Evolutionary conservation across 2,888 invertebrate species (phyloP).

Genomic region (Theodoxus fluviatilis): DNA sequence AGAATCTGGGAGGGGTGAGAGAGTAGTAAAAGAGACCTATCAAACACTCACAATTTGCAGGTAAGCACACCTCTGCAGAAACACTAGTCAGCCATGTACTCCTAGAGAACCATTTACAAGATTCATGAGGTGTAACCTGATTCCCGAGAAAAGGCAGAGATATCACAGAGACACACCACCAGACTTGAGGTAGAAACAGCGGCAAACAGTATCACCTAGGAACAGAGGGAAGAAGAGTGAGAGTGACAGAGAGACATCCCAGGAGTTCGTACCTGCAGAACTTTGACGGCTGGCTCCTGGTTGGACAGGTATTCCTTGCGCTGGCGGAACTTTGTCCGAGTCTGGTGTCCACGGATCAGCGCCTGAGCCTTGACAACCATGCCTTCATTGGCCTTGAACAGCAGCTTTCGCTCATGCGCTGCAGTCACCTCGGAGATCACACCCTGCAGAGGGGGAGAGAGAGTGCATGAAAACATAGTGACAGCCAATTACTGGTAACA

Average conservation of each 20-base stretch:
- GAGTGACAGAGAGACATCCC: background rate
- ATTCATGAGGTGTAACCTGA: too few species aligned
- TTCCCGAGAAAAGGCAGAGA: too few species aligned
- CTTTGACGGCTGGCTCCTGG: conserved; percentile 57
- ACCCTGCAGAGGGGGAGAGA: conserved; percentile 51
- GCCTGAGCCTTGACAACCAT: conserved; percentile 72
- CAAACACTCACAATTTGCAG: too few species aligned
- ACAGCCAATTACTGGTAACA: too few species aligned
- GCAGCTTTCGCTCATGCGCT: conserved; percentile 56
- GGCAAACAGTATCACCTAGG: background rate
- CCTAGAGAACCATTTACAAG: too few species aligned
- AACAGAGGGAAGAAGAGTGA: background rate
- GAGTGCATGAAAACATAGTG: too few species aligned
- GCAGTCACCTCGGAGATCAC: conserved; percentile 58
- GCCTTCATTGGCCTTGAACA: conserved; percentile 61
- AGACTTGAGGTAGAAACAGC: too few species aligned
- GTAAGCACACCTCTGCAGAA: too few species aligned
- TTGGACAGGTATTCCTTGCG: conserved; percentile 48
- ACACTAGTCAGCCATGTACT: too few species aligned
- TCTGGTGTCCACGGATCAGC: conserved; percentile 71
- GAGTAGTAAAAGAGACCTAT: too few species aligned
- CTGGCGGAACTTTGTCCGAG: conserved; percentile 68
- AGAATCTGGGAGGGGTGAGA: background rate
- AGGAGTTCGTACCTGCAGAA: conserved; percentile 60
- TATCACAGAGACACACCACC: too few species aligned